Evolutionary conservation across 2,888 invertebrate genomes (phyloP).

Genomic region (Silvanus unidentatus): DNA sequence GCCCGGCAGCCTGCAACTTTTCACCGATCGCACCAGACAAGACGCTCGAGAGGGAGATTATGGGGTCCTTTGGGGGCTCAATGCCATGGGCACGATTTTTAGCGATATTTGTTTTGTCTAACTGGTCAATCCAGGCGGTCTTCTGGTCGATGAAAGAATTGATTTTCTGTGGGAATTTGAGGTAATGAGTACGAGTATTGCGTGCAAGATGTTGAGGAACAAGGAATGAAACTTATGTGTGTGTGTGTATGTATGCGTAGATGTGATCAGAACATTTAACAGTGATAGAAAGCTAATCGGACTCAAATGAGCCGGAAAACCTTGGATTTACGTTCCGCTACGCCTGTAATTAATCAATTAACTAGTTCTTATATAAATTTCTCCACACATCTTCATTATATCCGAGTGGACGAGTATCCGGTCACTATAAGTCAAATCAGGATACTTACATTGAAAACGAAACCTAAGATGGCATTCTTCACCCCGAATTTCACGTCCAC

Average conservation of each 20-base stretch:
- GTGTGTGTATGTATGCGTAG: too few species aligned
- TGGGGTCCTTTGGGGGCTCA: constrained; percentile 52
- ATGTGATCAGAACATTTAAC: too few species aligned
- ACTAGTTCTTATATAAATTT: too few species aligned
- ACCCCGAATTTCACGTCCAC: constrained; percentile 67
- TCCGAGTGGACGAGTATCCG: too few species aligned
- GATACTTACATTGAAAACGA: constrained; percentile 74
- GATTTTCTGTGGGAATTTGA: constrained; percentile 61
- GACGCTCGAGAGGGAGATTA: constrained; percentile 55
- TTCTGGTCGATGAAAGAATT: constrained; percentile 76
- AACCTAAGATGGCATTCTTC: constrained; percentile 74
- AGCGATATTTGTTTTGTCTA: constrained; percentile 68
- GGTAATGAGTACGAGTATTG: neutral
- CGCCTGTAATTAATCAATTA: too few species aligned
- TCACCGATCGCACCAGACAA: constrained; percentile 66
- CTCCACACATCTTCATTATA: too few species aligned
- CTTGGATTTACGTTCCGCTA: too few species aligned
- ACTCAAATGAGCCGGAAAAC: too few species aligned
- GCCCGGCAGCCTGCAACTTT: constrained; percentile 51
- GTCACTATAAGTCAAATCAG: constrained; percentile 7
- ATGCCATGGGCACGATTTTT: constrained; percentile 73
- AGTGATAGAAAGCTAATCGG: too few species aligned
- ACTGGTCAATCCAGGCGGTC: constrained; percentile 61
- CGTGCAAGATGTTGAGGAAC: neutral
- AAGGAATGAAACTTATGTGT: too few species aligned